Evolutionary conservation across 2,113 vertebrate species (phyloP), one percentile per base, ranked within the genome.

Genomic region (Psophia crepitans): DNA sequence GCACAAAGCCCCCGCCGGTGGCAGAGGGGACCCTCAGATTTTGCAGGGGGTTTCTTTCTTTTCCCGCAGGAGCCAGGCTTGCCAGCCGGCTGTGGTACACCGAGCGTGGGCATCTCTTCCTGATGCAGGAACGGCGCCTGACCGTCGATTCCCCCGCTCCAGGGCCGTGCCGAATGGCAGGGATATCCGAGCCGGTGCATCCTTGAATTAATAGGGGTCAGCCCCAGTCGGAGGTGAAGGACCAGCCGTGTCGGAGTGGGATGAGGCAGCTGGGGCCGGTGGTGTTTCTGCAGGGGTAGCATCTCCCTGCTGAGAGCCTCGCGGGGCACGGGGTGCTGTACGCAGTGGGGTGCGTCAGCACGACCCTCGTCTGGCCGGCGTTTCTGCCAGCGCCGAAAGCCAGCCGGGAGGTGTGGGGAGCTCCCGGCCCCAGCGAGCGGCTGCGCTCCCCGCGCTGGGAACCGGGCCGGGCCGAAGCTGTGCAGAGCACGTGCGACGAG

Each of bases 311-410:
- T 49, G 61, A n/a, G 32, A 82, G 19, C 35, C 85, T 76, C 0
- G 0, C 2, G 24, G 33, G n/a, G 32, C 11, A 35, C 0, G 0
- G 33, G 35, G 33, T 66, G 41, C 18, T 0, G 1, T 17, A 11
- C 7, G 6, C 11, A 30, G 49, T 0, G 0, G 65, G 79, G 51
- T 53, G 41, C 2, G 0, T 19, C 14, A 2, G 19, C n/a, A 30
- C 1, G 4, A 70, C 20, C 53, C 43, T 71, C 57, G 3, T 26
- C 88, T 74, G 65, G 51, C n/a, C 4, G 11, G 78, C 1, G 12
- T 56, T 76, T 56, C 39, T 44, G 64, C 3, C 4, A 51, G 49
- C 3, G 8, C 49, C 27, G 75, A 10, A 35, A 84, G 49, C 32
- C 90, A 87, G 39, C 66, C 64, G 87, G 74, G 78, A 87, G 21